Evolutionary conservation across 2,888 invertebrate species (phyloP).

Genomic region (Therioaphis trifolii): DNA sequence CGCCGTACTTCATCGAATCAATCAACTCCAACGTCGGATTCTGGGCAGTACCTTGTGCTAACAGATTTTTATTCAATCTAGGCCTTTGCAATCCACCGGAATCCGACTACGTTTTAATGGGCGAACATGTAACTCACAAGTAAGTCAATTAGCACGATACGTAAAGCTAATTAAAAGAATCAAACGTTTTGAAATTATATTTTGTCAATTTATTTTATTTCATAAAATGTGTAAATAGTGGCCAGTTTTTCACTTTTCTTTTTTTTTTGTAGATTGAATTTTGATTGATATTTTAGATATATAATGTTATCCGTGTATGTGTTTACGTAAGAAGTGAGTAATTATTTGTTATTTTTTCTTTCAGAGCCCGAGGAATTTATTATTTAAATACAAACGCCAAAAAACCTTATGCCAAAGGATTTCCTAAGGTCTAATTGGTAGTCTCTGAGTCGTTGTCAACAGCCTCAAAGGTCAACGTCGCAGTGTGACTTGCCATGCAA

Average conservation of each 20-base stretch:
- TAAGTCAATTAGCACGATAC: constrained; percentile 70
- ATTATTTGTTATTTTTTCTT: too few species aligned
- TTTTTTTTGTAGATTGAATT: too few species aligned
- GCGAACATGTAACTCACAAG: constrained; percentile 83
- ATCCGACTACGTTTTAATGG: constrained; percentile 85
- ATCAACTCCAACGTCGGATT: constrained; percentile 83
- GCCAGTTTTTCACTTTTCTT: too few species aligned
- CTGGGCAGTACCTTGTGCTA: constrained; percentile 87
- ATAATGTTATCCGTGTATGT: too few species aligned
- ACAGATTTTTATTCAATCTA: constrained; percentile 83
- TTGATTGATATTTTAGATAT: too few species aligned
- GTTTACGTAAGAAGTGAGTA: too few species aligned
- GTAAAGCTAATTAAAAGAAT: too few species aligned
- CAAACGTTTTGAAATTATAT: too few species aligned
- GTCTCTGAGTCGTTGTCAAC: too few species aligned
- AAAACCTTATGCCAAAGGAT: constrained; percentile 86
- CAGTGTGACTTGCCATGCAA: neutral
- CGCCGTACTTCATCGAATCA: constrained; percentile 90
- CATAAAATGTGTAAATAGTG: too few species aligned
- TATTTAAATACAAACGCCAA: constrained; percentile 88
- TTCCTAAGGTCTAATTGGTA: constrained; percentile 76
- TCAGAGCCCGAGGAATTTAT: constrained; percentile 84
- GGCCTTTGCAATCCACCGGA: constrained; percentile 86
- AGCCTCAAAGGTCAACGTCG: neutral
- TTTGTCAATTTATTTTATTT: too few species aligned